Evolutionary conservation across 2,797 vertebrate species (phyloP), one percentile per base, ranked within the genome.

Genomic region (Centroberyx gerrardi): DNA sequence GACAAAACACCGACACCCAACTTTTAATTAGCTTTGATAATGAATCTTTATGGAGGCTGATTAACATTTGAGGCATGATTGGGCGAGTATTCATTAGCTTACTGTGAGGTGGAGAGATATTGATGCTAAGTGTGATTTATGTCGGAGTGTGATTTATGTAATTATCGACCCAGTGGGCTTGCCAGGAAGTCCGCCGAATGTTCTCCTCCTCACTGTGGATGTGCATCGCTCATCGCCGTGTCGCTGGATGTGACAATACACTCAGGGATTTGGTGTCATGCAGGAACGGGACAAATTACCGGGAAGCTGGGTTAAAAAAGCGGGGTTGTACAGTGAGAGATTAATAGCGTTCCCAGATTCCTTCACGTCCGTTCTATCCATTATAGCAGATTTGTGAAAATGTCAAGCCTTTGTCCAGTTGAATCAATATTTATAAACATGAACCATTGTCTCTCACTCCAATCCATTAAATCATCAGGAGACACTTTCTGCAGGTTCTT

Each of bases 1-100:
- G 59, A 59, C 46, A 31, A 76, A 69, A 62, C 27, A 4, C 0
- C 80, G 72, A 84, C 84, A 79, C 58, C 31, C 54, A 17, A 42
- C 56, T 77, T 81, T 79, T 75, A 84, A 91, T 86, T 85, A 84
- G 70, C 76, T 74, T 29, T 62, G 48, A 62, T 74, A 78, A 85
- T 85, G 22, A 80, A 75, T 85, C 77, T 66, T 76, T 17, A 72
- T 46, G 36, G 76, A 33, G 18, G 29, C 58, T 72, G 66, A 87
- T 87, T 80, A 84, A 59, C 68, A 74, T 72, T 63, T 72, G 71
- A 74, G 52, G 53, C 1, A 7, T 59, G 74, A 73, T 58, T 55
- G 69, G 44, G 60, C 46, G 28, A 69, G 62, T n/a, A 65, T 70
- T 76, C 49, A 70, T 76, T 68, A 76, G 71, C 65, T 58, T 51